Evolutionary conservation across 2,888 invertebrate genomes (phyloP).

Genomic region (Dolichopus griseipennis): DNA sequence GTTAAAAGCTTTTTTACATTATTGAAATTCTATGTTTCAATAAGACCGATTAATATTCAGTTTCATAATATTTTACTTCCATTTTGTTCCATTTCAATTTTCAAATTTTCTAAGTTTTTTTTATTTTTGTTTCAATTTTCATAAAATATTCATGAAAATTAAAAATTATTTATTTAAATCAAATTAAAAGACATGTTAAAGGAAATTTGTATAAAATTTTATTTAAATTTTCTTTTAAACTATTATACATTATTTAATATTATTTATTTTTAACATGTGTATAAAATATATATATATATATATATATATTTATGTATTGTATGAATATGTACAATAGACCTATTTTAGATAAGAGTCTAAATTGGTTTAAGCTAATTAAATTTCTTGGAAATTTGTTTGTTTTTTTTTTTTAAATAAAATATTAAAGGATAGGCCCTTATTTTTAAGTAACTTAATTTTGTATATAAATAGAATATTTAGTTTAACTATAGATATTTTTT

Average conservation of each 20-base stretch:
- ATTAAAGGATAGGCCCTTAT: background rate
- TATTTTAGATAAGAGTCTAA: background rate
- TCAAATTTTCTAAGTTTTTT: no score
- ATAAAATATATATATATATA: background rate
- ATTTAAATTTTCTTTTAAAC: background rate
- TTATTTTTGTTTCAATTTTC: background rate
- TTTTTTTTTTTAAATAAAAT: background rate
- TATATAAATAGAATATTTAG: no score
- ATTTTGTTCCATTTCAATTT: no score
- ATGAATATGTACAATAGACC: background rate
- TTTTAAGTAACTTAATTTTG: background rate
- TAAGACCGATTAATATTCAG: no score
- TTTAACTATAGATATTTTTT: no score
- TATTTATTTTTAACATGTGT: background rate
- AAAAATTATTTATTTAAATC: slow-evolving; percentile 6
- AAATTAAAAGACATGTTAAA: slow-evolving; percentile 3
- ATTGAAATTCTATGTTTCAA: no score
- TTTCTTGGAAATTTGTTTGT: background rate
- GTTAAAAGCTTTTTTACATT: no score
- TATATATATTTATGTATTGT: background rate
- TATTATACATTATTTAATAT: no score
- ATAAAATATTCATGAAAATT: slow-evolving; percentile 6
- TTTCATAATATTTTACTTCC: no score
- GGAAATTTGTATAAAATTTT: slow-evolving; percentile 1
- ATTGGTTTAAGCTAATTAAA: slow-evolving; percentile 4